Evolutionary conservation across 2,888 invertebrate species (phyloP).

Genomic region (Xestobium rufovillosum): DNA sequence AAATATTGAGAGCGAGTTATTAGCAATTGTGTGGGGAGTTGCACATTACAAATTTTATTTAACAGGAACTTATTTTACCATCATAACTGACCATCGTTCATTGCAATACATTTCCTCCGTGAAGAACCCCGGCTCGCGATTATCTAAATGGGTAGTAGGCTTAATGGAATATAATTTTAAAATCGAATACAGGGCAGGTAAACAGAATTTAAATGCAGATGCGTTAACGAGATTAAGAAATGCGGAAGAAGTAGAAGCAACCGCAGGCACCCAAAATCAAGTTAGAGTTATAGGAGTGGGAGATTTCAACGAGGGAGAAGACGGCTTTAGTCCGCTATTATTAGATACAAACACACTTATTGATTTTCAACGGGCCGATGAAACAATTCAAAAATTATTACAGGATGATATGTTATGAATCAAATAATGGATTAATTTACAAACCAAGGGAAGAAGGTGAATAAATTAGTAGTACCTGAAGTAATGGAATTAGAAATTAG

Average conservation of each 20-base stretch:
- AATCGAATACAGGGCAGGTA: conserved; percentile 10
- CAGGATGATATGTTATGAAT: too few species aligned
- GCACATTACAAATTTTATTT: conserved; percentile 11
- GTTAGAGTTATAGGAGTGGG: too few species aligned
- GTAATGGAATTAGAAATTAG: conserved; percentile 7
- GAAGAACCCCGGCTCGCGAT: conserved; percentile 15
- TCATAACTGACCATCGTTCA: conserved; percentile 12
- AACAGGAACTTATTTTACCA: conserved; percentile 11
- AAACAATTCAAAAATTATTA: background rate
- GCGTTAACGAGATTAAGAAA: conserved; percentile 11
- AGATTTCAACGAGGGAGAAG: too few species aligned
- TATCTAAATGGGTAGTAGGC: conserved; percentile 11
- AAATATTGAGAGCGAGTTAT: conserved; percentile 13
- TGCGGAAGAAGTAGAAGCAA: too few species aligned
- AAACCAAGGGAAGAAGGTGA: conserved; percentile 8
- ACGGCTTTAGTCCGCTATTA: too few species aligned
- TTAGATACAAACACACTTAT: too few species aligned
- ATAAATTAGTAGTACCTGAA: conserved; percentile 16
- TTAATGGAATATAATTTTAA: conserved; percentile 11
- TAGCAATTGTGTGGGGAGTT: conserved; percentile 10
- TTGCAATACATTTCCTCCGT: conserved; percentile 13
- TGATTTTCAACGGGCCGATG: conserved; percentile 10
- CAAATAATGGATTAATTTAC: conserved; percentile 15
- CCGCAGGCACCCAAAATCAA: too few species aligned
- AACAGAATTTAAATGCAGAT: too few species aligned